Conservation (phyloP, 2,113 vertebrate genomes). For the Aphyosemion australe region DNA sequence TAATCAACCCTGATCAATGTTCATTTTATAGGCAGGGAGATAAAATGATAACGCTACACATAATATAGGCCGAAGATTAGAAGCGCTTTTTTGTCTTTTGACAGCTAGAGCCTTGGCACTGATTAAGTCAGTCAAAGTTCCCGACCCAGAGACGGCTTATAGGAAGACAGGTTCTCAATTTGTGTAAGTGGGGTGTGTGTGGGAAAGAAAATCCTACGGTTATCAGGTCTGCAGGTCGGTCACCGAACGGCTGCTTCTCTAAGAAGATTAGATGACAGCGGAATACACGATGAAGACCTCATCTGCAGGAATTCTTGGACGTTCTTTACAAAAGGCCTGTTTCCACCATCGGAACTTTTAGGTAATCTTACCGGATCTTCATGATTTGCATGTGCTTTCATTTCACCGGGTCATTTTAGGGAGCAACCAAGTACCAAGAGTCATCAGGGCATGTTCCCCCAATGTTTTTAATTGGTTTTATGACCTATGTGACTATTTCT, state of each 20-base stretch:
- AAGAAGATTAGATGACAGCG: not conserved
- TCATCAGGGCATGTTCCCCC: no score
- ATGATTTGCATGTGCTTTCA: no score
- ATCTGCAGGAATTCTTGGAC: no score
- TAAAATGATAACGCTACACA: conserved; percentile 53
- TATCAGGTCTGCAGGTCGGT: conserved; percentile 7
- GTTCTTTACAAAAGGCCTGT: no score
- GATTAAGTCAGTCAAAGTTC: conserved; percentile 53
- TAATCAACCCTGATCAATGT: conserved; percentile 66
- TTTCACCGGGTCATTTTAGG: no score
- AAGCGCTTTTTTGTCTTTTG: conserved; percentile 35
- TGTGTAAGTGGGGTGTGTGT: not conserved
- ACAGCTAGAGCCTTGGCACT: conserved; percentile 11
- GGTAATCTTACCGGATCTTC: no score
- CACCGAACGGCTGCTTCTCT: not conserved
- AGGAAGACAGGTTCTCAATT: conserved; percentile 25
- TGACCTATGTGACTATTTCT: no score
- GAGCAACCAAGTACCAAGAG: no score
- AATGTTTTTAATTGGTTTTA: no score
- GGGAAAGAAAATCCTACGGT: conserved; percentile 18
- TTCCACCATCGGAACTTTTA: no score
- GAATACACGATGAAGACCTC: not conserved
- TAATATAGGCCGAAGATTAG: conserved; percentile 36
- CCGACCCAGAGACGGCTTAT: conserved; percentile 22
- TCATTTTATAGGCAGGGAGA: conserved; percentile 52